These are phyloP conservation scores for Pelusios castaneus DNA, from an alignment of 2,113 vertebrate genomes.

Conservation along the genomic window DNA sequence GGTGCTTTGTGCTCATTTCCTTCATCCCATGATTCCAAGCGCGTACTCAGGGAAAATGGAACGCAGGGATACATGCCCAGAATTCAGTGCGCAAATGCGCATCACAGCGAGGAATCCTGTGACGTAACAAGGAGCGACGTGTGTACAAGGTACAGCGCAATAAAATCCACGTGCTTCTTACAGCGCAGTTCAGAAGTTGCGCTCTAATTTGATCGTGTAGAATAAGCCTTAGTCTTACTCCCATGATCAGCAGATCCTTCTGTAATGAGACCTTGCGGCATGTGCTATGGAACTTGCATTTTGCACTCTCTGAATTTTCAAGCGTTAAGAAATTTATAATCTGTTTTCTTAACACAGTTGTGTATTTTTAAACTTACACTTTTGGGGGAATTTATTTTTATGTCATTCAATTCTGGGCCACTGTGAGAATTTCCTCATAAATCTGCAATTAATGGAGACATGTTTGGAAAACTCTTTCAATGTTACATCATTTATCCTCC, in stretches of 20 bases:
- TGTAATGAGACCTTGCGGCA: not conserved
- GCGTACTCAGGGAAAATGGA: no score
- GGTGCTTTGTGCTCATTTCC: no score
- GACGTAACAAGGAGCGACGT: no score
- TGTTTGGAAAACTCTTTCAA: conserved; percentile 9
- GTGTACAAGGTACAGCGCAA: no score
- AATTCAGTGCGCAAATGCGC: no score
- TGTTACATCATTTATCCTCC: not conserved
- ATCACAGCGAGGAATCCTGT: no score
- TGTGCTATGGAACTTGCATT: not conserved
- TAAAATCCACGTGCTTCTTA: no score
- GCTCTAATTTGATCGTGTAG: no score
- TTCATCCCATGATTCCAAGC: no score
- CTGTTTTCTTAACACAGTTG: not conserved
- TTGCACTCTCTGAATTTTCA: conserved; percentile 10
- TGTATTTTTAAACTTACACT: not conserved
- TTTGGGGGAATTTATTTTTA: not conserved
- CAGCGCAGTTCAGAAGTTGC: no score
- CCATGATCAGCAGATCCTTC: not conserved
- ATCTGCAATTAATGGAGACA: not conserved
- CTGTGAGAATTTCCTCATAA: not conserved
- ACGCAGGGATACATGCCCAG: no score
- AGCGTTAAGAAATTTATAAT: not conserved
- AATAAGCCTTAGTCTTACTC: not conserved
- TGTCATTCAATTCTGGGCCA: not conserved